These are phyloP conservation scores for Odobenus rosmarus DNA, from an alignment of 2,113 vertebrate genomes.

Conservation along the genomic window DNA sequence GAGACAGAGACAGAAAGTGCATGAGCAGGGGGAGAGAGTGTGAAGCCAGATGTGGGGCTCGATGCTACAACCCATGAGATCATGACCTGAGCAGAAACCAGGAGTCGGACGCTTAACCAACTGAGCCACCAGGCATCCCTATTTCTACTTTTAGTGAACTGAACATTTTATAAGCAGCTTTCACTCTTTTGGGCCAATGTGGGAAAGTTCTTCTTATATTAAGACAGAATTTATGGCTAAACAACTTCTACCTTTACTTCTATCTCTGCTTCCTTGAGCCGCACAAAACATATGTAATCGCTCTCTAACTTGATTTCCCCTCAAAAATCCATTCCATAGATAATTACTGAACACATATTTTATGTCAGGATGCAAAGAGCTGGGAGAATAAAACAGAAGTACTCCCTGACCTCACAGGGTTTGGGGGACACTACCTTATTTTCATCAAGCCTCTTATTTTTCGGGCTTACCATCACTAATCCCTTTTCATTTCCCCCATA, in stretches of 20 bases:
- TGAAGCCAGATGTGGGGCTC: neutral
- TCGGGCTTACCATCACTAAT: neutral
- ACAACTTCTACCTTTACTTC: neutral
- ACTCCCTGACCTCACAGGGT: neutral
- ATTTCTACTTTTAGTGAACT: conserved; percentile 41
- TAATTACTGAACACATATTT: conserved; percentile 13
- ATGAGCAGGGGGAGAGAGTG: neutral
- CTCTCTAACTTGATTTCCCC: neutral
- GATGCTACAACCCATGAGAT: neutral
- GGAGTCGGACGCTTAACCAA: no score
- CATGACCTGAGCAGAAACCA: neutral
- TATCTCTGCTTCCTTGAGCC: neutral
- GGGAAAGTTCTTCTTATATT: neutral
- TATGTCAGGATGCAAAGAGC: neutral
- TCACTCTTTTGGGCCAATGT: neutral
- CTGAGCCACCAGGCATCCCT: neutral
- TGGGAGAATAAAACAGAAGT: neutral
- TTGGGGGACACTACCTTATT: neutral
- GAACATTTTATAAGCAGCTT: neutral
- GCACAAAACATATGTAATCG: neutral
- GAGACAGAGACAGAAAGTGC: neutral
- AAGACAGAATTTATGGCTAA: neutral
- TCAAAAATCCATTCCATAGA: neutral
- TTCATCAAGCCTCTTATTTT: neutral
- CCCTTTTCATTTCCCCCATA: neutral